phyloP scores from a whole-genome alignment of 2,888 invertebrate species.

The Drosophila rubida region DNA sequence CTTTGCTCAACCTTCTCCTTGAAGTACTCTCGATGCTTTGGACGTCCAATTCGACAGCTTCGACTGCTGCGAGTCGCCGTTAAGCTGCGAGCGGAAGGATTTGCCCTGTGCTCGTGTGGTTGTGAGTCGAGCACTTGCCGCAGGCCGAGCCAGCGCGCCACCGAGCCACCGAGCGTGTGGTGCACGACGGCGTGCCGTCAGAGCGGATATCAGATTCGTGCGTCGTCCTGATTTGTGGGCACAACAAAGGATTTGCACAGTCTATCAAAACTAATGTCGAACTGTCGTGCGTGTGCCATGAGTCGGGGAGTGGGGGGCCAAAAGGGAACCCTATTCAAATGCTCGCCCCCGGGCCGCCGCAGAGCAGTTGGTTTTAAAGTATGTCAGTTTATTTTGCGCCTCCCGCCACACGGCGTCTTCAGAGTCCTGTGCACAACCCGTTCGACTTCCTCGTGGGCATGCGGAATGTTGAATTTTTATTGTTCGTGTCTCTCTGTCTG shows the following conservation, averaged over 20 bases:
- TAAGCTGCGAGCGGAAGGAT: constrained; percentile 2
- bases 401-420: background rate
- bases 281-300: too few relatives aligned
- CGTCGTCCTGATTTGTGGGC: constrained; percentile 65
- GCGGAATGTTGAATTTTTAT: constrained; percentile 76
- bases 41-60: too few relatives aligned
- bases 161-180: constrained; percentile 21
- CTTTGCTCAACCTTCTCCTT: too few relatives aligned
- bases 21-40: too few relatives aligned
- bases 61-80: background rate
- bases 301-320: too few relatives aligned
- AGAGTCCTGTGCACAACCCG: constrained; percentile 24
- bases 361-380: constrained; percentile 57
- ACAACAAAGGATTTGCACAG: constrained; percentile 53
- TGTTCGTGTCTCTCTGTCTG: constrained; percentile 62
- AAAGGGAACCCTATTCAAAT: constrained; percentile 42
- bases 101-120: background rate
- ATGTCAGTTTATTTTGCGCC: constrained; percentile 56
- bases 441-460: constrained; percentile 49
- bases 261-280: constrained; percentile 74
- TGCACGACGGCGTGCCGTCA: constrained; percentile 34
- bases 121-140: constrained; percentile 57
- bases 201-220: constrained; percentile 72
- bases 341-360: constrained; percentile 23
- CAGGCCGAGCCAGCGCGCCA: constrained; percentile 12